Percentiles rank a stretch among this genome's conserved stretches.
Conservation (phyloP, 2,113 vertebrate species). For the Numida meleagris region DNA sequence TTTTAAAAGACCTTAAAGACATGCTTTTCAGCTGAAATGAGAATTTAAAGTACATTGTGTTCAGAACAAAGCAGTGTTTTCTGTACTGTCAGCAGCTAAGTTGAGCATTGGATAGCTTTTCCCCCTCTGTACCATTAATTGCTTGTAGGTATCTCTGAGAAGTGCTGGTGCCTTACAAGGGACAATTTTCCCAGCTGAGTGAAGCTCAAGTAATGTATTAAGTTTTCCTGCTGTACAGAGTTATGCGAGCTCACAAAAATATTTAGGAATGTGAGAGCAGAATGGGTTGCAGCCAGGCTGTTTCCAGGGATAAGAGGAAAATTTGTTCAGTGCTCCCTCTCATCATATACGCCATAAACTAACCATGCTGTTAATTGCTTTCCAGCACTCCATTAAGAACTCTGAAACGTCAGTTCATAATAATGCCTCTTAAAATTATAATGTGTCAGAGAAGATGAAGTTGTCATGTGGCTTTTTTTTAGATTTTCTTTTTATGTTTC, state of each 20-base stretch:
- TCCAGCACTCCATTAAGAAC: neutral
- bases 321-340: neutral
- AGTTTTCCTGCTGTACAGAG: slow-evolving; percentile 16
- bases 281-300: neutral
- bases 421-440: neutral
- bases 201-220: slow-evolving; percentile 16
- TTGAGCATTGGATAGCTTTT: slow-evolving; percentile 45
- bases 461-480: neutral
- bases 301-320: slow-evolving; percentile 8
- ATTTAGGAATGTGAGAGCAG: slow-evolving; percentile 24
- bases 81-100: slow-evolving; percentile 27
- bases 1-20: slow-evolving; percentile 31
- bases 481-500: accelerated
- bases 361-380: neutral
- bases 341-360: neutral
- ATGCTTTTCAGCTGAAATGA: slow-evolving; percentile 28
- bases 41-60: slow-evolving; percentile 27
- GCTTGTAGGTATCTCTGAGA: slow-evolving; percentile 35
- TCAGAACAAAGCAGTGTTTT: slow-evolving; percentile 51
- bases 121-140: slow-evolving; percentile 21
- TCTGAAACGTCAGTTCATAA: neutral
- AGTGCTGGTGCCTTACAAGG: slow-evolving; percentile 10
- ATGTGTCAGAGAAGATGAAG: neutral
- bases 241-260: slow-evolving; percentile 26
- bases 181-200: slow-evolving; percentile 7